Conservation (phyloP, 2,888 invertebrate genomes). For the Drosophila robusta region DNA sequence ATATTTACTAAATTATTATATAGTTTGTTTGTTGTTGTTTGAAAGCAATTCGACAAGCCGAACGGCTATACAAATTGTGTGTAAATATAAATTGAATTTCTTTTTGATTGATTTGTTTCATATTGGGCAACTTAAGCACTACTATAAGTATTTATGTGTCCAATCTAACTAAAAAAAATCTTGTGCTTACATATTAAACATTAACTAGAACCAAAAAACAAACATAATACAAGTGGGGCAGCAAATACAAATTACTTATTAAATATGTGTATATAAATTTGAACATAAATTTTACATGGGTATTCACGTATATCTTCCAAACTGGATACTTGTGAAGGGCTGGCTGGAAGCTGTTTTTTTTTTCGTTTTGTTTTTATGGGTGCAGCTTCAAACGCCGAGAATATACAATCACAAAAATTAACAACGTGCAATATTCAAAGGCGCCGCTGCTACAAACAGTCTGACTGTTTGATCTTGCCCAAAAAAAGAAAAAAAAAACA, state of each 20-base stretch:
- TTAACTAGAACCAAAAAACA: conserved; percentile 53
- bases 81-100: conserved; percentile 23
- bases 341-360: neutral
- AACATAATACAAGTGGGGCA: conserved; percentile 44
- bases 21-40: conserved; percentile 22
- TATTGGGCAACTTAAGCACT: conserved; percentile 43
- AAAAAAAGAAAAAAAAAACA: neutral
- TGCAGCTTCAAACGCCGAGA: conserved; percentile 51
- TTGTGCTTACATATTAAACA: conserved; percentile 27
- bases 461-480: conserved; percentile 51
- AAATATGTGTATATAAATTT: conserved; percentile 24
- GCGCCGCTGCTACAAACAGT: conserved; percentile 56
- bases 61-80: conserved; percentile 49
- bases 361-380: neutral
- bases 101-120: conserved; percentile 39
- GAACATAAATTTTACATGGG: conserved; percentile 39
- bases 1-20: conserved; percentile 43
- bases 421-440: conserved; percentile 82
- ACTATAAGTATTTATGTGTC: conserved; percentile 23
- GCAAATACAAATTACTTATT: conserved; percentile 21
- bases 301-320: conserved; percentile 13
- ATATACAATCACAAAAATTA: conserved; percentile 84
- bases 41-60: conserved; percentile 22
- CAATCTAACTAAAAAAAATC: conserved; percentile 21
- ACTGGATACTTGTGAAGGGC: neutral